Evolutionary conservation across 2,888 invertebrate genomes (phyloP), one percentile per base, ranked within the genome.

Genomic region (Drosophila parthenogenetica): DNA sequence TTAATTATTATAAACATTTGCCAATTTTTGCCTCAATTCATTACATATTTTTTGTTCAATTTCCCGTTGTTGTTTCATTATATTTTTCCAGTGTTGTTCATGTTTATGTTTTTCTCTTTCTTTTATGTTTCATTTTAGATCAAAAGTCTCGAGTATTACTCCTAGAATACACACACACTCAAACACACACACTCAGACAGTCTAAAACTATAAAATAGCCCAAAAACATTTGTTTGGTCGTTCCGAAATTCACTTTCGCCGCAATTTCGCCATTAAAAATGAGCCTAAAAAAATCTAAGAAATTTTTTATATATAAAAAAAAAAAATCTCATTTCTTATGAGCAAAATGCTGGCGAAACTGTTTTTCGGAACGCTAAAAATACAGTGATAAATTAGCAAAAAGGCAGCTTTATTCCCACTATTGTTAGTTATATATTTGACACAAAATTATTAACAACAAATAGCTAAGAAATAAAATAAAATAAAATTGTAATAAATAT

Each of bases 51-150:
- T 14, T 42, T 22, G 11, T n/a, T 55, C 8, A 32, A 17, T 10
- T 11, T 19, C 32, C 25, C 17, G 5, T n/a, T 43, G 14, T 43
- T 13, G 5, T 19, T 46, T 14, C 14, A 32, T 50, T 32, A 29
- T 40, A 2, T 17, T 8, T 42, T 54, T 16, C 37, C 46, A 62
- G 5, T 70, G 63, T 62, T 62, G 51, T 68, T 60, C 45, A 69
- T 73, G 59, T 69, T 59, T 65, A 48, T 61, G 46, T 79, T 73
- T 73, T 71, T 79, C 17, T 19, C 29, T 29, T 29, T 29, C 29
- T 77, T 72, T 78, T 79, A 67, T 69, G 72, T 90, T 83, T 90
- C 85, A 80, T 92, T 91, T 84, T 92, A 91, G 91, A 90, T 91
- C 83, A 90, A 91, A 78, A 90, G 86, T 85, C 73, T 84, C 85